Evolutionary conservation across 2,113 vertebrate species (phyloP), one percentile per base, ranked within the genome.

Genomic region (Sitta europaea): DNA sequence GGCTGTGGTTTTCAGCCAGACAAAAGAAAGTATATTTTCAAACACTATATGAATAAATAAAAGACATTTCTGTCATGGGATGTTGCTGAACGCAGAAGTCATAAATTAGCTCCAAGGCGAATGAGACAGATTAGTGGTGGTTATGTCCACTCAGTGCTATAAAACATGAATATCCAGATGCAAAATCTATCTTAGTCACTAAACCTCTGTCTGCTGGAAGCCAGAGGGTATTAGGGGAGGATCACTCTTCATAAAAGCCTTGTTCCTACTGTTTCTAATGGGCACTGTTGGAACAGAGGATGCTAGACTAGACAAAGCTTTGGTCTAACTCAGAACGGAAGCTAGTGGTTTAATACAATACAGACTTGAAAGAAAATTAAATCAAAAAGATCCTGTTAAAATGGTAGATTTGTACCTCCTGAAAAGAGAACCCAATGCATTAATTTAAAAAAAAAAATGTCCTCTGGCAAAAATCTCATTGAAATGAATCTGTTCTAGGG

Each of bases 161-260:
- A 88, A 93, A 95, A 73, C 42, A 31, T 48, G 55, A 76, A 73
- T 88, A 95, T 86, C 45, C 63, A 96, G 67, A 90, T 88, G 45
- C 54, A 90, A 62, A 93, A 88, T 80, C 53, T 87, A 12, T 74
- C 74, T 92, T 88, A 53, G 42, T 86, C 71, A 73, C 75, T 90
- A 94, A 95, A 73, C 8, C 14, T 68, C 67, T 83, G 35, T 23
- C 48, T 91, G 53, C 57, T 93, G 81, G 74, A 94, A 93, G 28
- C 74, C 1, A 4, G 50, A 73, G 24, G 36, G 36, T 76, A 70
- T 53, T 57, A 79, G 58, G 19, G 29, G 80, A 88, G n/a, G 54
- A 73, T 80, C 25, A 73, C 14, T 70, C 55, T 66, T 65, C 75
- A 77, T 62, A 80, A 88, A 88, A 92, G 42, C 38, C 8, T 10